Conservation (phyloP, 2,113 vertebrate species). For the Hiodon alosoides region DNA sequence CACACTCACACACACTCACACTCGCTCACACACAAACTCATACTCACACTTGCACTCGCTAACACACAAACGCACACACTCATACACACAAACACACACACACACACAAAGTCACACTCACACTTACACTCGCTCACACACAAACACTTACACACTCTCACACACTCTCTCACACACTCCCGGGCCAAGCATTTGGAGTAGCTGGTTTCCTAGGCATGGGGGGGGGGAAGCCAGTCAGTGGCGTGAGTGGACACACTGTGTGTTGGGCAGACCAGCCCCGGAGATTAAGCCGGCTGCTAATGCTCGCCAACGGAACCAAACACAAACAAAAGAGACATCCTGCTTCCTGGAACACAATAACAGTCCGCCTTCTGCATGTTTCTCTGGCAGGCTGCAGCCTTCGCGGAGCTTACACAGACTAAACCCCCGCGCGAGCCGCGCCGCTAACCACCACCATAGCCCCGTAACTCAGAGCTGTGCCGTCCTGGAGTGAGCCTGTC, state of each 20-base stretch:
- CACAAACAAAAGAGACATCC: slow-evolving; percentile 63
- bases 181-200: background rate
- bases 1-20: slow-evolving; percentile 1
- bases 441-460: slow-evolving; percentile 2
- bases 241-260: too few relatives aligned
- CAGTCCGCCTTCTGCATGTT: slow-evolving; percentile 37
- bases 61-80: slow-evolving; percentile 2
- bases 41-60: slow-evolving; percentile 16
- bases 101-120: too few relatives aligned
- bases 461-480: background rate
- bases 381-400: slow-evolving; percentile 12
- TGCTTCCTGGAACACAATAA: slow-evolving; percentile 62
- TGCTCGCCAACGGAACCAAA: slow-evolving; percentile 49
- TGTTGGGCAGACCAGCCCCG: slow-evolving; percentile 9
- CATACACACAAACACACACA: slow-evolving; percentile 23
- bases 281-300: slow-evolving; percentile 42
- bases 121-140: too few relatives aligned
- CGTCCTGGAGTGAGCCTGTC: too few relatives aligned
- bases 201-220: background rate
- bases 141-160: background rate
- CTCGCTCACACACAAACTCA: slow-evolving; percentile 10
- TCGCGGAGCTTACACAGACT: slow-evolving; percentile 7
- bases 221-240: background rate
- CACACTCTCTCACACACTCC: background rate
- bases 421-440: slow-evolving; percentile 2